phyloP scores from a whole-genome alignment of 1,140 invertebrate genomes.

The Oncopodura yosiiana region DNA sequence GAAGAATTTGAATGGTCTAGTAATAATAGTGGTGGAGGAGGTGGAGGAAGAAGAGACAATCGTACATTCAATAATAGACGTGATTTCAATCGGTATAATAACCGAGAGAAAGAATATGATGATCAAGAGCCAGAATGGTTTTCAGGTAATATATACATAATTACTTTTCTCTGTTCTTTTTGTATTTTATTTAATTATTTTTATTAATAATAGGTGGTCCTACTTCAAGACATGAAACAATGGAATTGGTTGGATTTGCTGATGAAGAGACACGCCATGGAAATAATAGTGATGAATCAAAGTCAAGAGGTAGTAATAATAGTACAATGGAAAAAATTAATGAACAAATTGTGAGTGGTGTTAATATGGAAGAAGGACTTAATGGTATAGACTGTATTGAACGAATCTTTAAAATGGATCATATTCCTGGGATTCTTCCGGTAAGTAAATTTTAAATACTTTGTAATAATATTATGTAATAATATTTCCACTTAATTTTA shows the following conservation, averaged over 20 bases:
- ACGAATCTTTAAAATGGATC: conserved; percentile 58
- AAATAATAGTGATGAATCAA: conserved; percentile 11
- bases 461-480: not conserved
- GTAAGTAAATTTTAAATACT: conserved; percentile 6
- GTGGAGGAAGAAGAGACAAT: no score
- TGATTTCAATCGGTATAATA: not conserved
- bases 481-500: conserved; percentile 28
- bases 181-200: not conserved
- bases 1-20: no score
- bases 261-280: conserved; percentile 41
- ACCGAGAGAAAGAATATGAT: conserved; percentile 20
- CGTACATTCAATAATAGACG: no score
- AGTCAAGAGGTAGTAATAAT: conserved; percentile 22
- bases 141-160: conserved; percentile 36
- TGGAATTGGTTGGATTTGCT: conserved; percentile 83
- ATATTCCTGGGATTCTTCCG: conserved; percentile 23
- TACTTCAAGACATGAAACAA: conserved; percentile 81
- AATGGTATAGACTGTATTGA: no score
- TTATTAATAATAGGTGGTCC: conserved; percentile 65
- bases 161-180: conserved; percentile 38
- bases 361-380: conserved; percentile 43
- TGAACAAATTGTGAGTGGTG: not conserved
- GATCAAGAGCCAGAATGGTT: conserved; percentile 57
- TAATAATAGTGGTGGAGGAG: no score
- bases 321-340: conserved; percentile 17